Percentiles rank a stretch among this genome's conserved stretches.
These are phyloP conservation scores for Poecilia wingei DNA, from an alignment of 2,797 vertebrate genomes.

Conservation along the genomic window DNA sequence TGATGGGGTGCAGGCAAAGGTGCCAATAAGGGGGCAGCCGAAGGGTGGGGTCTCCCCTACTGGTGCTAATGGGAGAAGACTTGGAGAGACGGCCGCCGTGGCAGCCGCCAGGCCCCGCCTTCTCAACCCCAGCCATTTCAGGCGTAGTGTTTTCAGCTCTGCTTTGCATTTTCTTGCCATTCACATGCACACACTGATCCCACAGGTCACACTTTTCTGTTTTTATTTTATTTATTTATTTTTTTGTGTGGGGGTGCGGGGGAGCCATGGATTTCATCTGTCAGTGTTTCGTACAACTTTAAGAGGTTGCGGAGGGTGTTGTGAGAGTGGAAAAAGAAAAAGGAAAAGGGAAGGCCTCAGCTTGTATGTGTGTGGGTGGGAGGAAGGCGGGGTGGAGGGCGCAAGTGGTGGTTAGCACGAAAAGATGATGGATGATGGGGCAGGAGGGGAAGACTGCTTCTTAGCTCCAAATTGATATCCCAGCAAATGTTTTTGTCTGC, in stretches of 20 bases:
- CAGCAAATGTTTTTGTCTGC: conserved; percentile 99
- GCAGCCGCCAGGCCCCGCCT: conserved; percentile 57
- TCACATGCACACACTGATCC: conserved; percentile 25
- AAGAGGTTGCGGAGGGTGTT: conserved; percentile 38
- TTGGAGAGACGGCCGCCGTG: conserved; percentile 64
- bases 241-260: too few relatives aligned
- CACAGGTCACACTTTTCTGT: conserved; percentile 38
- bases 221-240: conserved; percentile 3
- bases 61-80: conserved; percentile 86
- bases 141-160: conserved; percentile 33
- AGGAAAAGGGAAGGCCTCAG: conserved; percentile 36
- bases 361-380: conserved; percentile 51
- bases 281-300: conserved; percentile 41
- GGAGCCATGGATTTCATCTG: conserved; percentile 11
- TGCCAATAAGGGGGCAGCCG: conserved; percentile 85
- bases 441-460: conserved; percentile 93
- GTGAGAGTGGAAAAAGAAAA: conserved; percentile 39
- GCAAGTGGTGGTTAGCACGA: conserved; percentile 67
- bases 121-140: conserved; percentile 31
- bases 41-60: conserved; percentile 80
- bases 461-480: conserved; percentile 94
- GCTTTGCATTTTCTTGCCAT: conserved; percentile 67
- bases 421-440: conserved; percentile 99
- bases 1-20: conserved; percentile 87
- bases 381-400: conserved; percentile 35